Base-by-base conservation (phyloP, 2,888 invertebrate species). In the Petrolisthes cinctipes region DNA sequence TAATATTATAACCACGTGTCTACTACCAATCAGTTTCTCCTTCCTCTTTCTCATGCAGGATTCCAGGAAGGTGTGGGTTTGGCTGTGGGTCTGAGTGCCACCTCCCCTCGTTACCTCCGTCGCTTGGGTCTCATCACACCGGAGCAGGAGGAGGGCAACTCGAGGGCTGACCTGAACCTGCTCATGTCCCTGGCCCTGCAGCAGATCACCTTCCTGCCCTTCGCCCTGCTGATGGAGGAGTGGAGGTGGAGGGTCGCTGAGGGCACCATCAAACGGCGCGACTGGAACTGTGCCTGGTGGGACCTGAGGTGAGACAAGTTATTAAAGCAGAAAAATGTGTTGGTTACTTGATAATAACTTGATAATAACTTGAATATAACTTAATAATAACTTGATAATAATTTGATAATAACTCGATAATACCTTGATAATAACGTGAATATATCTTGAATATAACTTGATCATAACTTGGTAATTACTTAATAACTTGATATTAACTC, bases 221-320 rank as follows among this genome's bases (percentile, higher is more conserved):
- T 91, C 86, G 92, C 89, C 57, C 56, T 82, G 91, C 94, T 95
- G 11, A 94, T 96, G 91, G 96, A 96, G 91, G 93, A 94, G 91
- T 96, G 95, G 93, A 94, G 97, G 56, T 97, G 96, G 95, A 96
- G 96, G 91, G 95, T 97, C 0, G 97, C 97, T 92, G 95, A 95
- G 79, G 96, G 96, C 0, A 94, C 94, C 73, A 94, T 96, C 0
- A 94, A 94, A 88, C 95, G 96, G 92, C 95, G 96, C 81, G 95
- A 96, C 91, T 96, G 96, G 92, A 97, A 97, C 92, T 96, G 97
- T 91, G 96, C 97, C 91, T 97, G 96, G 96, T 97, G 97, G 96
- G 94, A 96, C 92, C 93, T 97, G 37, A 92, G 91, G 91, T 96
- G 92, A 90, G 91, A 17, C 37, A 37, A 37, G 37, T 37, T 37